A percentile compares a stretch with the other conserved stretches of the same genome.
Conservation (phyloP, 2,888 invertebrate genomes). For the Tribolium freemani region DNA sequence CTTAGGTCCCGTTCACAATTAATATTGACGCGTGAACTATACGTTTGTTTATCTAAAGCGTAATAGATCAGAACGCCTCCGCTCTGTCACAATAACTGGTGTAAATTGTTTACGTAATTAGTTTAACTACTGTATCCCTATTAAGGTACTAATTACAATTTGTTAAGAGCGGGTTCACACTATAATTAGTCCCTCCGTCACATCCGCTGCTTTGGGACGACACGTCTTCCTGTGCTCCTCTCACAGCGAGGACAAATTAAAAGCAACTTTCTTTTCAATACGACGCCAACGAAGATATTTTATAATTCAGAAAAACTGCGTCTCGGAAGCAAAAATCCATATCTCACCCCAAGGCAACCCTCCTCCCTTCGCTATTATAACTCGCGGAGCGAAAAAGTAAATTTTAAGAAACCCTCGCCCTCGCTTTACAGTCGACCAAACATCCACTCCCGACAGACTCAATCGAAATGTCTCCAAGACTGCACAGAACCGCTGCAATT, state of each 20-base stretch:
- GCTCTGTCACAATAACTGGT: slow-evolving; percentile 62
- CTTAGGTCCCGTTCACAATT: slow-evolving; percentile 45
- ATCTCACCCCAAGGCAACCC: slow-evolving; percentile 62
- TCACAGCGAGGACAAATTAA: slow-evolving; percentile 9
- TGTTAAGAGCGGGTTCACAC: slow-evolving; percentile 67
- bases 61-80: slow-evolving; percentile 59
- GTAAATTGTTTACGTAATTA: slow-evolving; percentile 67
- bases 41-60: slow-evolving; percentile 45
- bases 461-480: slow-evolving; percentile 46
- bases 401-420: slow-evolving; percentile 67
- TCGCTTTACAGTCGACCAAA: slow-evolving; percentile 63
- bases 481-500: slow-evolving; percentile 59
- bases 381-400: slow-evolving; percentile 70
- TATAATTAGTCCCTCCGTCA: slow-evolving; percentile 67
- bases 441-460: slow-evolving; percentile 50
- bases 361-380: slow-evolving; percentile 66
- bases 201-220: slow-evolving; percentile 61
- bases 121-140: slow-evolving; percentile 69
- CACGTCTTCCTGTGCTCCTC: slow-evolving; percentile 61
- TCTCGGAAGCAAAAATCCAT: slow-evolving; percentile 69
- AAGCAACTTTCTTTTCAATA: slow-evolving; percentile 51
- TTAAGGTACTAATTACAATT: slow-evolving; percentile 68
- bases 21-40: slow-evolving; percentile 46
- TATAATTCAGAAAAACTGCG: slow-evolving; percentile 68
- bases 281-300: slow-evolving; percentile 61